A percentile compares a stretch with the other conserved stretches of the same genome.
Evolutionary conservation across 2,113 vertebrate genomes (phyloP).

Genomic region (Centrocercus urophasianus): DNA sequence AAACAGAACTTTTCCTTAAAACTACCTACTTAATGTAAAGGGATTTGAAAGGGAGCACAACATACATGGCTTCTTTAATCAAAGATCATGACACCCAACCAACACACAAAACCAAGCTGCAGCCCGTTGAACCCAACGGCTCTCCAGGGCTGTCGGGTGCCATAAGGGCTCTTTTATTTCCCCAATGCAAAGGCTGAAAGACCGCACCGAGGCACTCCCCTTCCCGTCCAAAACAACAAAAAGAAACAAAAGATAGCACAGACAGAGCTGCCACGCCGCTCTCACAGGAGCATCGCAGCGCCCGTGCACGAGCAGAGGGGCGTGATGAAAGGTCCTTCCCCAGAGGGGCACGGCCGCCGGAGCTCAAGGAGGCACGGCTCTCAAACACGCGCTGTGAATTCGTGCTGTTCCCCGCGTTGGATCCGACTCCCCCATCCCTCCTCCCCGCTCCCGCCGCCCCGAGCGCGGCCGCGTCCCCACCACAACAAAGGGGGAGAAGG

Average conservation of each 20-base stretch:
- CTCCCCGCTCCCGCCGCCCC: background rate
- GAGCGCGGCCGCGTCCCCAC: background rate
- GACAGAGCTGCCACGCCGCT: background rate
- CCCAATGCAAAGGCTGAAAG: background rate
- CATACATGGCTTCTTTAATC: background rate
- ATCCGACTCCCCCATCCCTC: background rate
- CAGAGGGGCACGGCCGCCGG: background rate
- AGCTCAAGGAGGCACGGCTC: background rate
- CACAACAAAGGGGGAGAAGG: slow-evolving; percentile 28
- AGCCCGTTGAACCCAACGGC: background rate
- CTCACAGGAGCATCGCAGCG: background rate
- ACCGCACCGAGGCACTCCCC: background rate
- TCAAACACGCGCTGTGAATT: too few species aligned
- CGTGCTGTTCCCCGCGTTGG: background rate
- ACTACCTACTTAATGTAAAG: rapidly evolving
- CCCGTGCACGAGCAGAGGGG: background rate
- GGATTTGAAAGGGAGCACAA: background rate
- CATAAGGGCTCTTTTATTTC: background rate
- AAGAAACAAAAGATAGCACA: background rate
- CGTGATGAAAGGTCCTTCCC: background rate
- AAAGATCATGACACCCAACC: background rate
- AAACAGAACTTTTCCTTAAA: background rate
- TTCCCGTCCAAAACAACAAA: background rate
- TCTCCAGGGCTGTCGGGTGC: background rate
- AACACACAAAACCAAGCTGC: background rate